Evolutionary conservation across 2,888 invertebrate species (phyloP).

Genomic region (Ornithoptera alexandrae): DNA sequence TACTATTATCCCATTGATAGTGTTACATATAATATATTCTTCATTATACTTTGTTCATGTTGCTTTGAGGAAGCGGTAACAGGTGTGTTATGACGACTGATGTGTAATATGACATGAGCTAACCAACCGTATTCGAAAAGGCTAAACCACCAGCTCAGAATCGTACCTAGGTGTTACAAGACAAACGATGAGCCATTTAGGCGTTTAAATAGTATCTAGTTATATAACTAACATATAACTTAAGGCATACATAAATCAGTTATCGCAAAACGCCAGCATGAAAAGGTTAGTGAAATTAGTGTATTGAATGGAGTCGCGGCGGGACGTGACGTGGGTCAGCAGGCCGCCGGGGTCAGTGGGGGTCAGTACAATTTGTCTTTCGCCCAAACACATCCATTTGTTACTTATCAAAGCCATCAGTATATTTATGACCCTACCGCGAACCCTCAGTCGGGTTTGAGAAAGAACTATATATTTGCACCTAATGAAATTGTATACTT

Average conservation of each 20-base stretch:
- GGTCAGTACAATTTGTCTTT: conserved; percentile 25
- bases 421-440: conserved; percentile 24
- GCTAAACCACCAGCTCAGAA: no score
- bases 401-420: conserved; percentile 26
- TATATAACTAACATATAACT: background rate
- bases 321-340: conserved; percentile 11
- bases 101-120: no score
- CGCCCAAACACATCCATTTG: conserved; percentile 25
- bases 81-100: no score
- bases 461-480: background rate
- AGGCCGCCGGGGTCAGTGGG: conserved; percentile 2
- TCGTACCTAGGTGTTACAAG: no score
- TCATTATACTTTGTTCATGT: no score
- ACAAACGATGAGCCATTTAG: no score
- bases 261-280: conserved; percentile 16
- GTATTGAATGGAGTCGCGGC: conserved; percentile 22
- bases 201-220: no score
- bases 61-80: no score
- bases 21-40: no score
- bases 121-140: no score
- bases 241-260: conserved; percentile 19
- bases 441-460: background rate
- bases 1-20: no score
- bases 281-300: conserved; percentile 25
- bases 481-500: background rate